Evolutionary conservation across 2,888 invertebrate species (phyloP).

Genomic region (Euclidia mi): DNA sequence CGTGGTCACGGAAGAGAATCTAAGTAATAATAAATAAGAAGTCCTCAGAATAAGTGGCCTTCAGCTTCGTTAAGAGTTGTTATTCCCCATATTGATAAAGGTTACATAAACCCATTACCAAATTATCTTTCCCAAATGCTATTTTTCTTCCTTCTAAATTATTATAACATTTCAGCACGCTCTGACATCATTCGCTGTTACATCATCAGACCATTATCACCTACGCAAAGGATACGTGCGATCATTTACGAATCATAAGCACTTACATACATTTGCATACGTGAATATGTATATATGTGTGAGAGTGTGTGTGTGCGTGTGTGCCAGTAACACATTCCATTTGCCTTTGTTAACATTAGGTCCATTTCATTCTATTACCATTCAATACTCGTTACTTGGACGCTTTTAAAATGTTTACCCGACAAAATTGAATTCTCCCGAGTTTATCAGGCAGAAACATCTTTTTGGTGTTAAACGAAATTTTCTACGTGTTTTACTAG

Average conservation of each 20-base stretch:
- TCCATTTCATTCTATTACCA: slow-evolving; percentile 76
- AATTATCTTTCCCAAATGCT: too few species aligned
- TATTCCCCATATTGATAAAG: too few species aligned
- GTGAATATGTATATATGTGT: too few species aligned
- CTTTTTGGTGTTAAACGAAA: slow-evolving; percentile 48
- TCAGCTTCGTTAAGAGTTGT: too few species aligned
- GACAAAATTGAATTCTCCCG: slow-evolving; percentile 63
- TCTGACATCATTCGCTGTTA: slow-evolving; percentile 49
- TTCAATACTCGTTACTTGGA: slow-evolving; percentile 72
- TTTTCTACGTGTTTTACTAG: slow-evolving; percentile 47
- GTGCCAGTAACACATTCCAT: slow-evolving; percentile 42
- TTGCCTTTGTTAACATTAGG: slow-evolving; percentile 65
- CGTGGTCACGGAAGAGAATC: too few species aligned
- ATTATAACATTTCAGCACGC: background rate
- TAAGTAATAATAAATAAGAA: too few species aligned
- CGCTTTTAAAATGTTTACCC: slow-evolving; percentile 71
- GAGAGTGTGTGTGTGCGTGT: slow-evolving; percentile 36
- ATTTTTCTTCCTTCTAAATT: too few species aligned
- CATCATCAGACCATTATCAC: slow-evolving; percentile 53
- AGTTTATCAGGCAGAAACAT: slow-evolving; percentile 55
- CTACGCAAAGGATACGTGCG: slow-evolving; percentile 46
- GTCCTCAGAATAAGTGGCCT: too few species aligned
- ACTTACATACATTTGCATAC: slow-evolving; percentile 46
- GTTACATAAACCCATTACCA: too few species aligned
- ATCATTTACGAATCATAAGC: slow-evolving; percentile 53